Evolutionary conservation across 2,888 invertebrate species (phyloP), one percentile per base, ranked within the genome.

Genomic region (Epinotia brunnichana): DNA sequence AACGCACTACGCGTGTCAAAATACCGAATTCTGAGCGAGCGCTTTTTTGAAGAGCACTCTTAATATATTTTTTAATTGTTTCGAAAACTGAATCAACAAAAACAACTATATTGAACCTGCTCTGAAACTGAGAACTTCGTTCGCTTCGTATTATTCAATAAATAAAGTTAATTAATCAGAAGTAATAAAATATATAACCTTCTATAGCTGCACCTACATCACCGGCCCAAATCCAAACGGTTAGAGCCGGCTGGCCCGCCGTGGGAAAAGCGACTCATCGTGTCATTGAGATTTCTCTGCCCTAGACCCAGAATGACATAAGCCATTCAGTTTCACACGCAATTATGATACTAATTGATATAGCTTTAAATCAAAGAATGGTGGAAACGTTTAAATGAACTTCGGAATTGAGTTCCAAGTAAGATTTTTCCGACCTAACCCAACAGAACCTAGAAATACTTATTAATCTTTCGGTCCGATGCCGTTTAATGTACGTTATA

Each of bases 261-360:
- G 80, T 82, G 82, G 77, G 82, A 83, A 83, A 73, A 17, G 64
- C 76, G 41, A 79, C 77, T 78, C 77, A 77, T 75, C 74, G 74
- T 73, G 75, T 75, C 76, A 77, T 73, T 76, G 69, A 69, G 70
- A 73, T 76, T 19, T 44, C 11, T 48, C 24, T 9, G n/a, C 21
- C n/a, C 9, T n/a, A 48, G 3, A 44, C 15, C 21, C 10, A 44
- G 15, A 21, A 44, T 15, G 41, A 61, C 61, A 44, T 5, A 61
- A 41, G 15, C 21, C 21, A 21, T 41, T 60, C 19, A 2, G 41
- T 44, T 1, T 13, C 21, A 41, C 21, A 60, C 15, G 60, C 39
- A 41, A 60, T 60, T 60, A 13, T 41, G 13, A 17, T 41, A 19
- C 19, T 60, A 41, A 60, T 13, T 19, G 41, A 7, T 19, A 21